These are phyloP conservation scores for Dasyurus viverrinus DNA, from an alignment of 2,113 vertebrate species.

Conservation along the genomic window DNA sequence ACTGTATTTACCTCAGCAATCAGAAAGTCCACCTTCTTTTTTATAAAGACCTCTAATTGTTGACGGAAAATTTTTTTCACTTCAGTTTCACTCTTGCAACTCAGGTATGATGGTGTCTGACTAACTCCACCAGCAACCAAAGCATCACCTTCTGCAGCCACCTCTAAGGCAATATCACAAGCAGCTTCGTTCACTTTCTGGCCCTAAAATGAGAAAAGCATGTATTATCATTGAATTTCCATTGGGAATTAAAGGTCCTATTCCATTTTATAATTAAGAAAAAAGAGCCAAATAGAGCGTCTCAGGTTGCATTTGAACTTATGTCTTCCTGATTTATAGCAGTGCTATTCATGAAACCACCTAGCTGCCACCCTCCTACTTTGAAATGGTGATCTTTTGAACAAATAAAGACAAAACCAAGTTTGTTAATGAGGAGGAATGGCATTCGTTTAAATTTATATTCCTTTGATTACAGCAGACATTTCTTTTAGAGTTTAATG, in stretches of 20 bases:
- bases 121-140: constrained; percentile 97
- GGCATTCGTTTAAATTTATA: background rate
- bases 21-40: constrained; percentile 95
- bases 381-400: background rate
- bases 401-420: background rate
- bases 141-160: constrained; percentile 94
- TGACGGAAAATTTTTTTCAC: constrained; percentile 93
- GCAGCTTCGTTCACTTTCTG: constrained; percentile 96
- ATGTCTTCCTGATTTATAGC: background rate
- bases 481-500: background rate
- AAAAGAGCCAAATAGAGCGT: background rate
- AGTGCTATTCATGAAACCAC: background rate
- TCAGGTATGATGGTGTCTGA: constrained; percentile 94
- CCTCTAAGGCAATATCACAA: constrained; percentile 95
- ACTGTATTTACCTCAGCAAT: constrained; percentile 92
- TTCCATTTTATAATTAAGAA: background rate
- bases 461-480: background rate
- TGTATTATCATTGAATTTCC: constrained; percentile 29
- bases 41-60: constrained; percentile 91
- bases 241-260: background rate
- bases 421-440: background rate
- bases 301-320: background rate
- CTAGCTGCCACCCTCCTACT: background rate
- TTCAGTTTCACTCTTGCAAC: constrained; percentile 92
- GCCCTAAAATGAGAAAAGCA: constrained; percentile 82